Conservation (phyloP, 2,797 vertebrate species). For the Megaceryle alcyon region DNA sequence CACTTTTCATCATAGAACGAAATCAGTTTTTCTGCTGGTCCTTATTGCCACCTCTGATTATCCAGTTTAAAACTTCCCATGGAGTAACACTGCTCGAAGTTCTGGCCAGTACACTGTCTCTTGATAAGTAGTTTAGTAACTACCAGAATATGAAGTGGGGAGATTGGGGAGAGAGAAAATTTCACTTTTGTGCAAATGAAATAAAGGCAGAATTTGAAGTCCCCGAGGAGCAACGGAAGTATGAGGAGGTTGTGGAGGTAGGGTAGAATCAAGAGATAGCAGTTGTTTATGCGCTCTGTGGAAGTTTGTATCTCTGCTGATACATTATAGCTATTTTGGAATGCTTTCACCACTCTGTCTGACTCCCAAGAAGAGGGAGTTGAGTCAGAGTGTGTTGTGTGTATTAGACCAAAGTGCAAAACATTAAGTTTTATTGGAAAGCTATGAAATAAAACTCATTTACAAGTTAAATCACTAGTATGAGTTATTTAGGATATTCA, state of each 20-base stretch:
- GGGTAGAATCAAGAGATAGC: not conserved
- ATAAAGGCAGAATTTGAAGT: not conserved
- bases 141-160: not conserved
- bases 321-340: not conserved
- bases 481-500: not conserved
- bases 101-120: not conserved
- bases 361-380: not conserved
- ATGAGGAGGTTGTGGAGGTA: not conserved
- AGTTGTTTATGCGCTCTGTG: not conserved
- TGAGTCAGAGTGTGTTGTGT: not conserved
- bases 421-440: not conserved
- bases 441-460: not conserved
- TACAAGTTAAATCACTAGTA: not conserved
- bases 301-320: not conserved
- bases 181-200: not conserved
- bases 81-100: not conserved
- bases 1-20: not conserved
- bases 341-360: not conserved
- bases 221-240: rapidly evolving
- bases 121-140: not conserved
- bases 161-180: not conserved
- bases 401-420: not conserved
- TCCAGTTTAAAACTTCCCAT: not conserved
- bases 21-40: not conserved
- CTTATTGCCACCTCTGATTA: not conserved